These are phyloP conservation scores for Epizoanthus illoricatus DNA, from an alignment of 92 coral and sea anemone genomes.

Conservation along the genomic window DNA sequence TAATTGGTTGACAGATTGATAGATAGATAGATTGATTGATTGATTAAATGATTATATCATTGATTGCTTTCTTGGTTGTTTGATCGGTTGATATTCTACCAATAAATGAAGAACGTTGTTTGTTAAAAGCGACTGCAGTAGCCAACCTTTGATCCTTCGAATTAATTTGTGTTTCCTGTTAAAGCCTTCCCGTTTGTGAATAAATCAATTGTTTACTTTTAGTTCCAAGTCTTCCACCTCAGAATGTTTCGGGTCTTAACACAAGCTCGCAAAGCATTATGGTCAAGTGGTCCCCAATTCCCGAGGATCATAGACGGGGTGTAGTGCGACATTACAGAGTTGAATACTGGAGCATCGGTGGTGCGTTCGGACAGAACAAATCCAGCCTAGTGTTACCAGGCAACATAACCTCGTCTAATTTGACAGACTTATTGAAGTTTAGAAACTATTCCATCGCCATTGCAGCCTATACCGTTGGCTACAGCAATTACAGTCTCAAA, in stretches of 20 bases:
- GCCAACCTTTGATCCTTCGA: no score
- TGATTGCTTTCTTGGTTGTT: no score
- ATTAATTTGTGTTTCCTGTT: no score
- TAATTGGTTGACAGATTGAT: no score
- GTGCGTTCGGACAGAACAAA: background rate
- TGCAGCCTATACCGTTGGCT: conserved; percentile 10
- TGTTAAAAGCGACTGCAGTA: no score
- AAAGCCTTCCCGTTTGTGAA: no score
- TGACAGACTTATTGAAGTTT: conserved; percentile 4
- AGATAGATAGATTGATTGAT: no score
- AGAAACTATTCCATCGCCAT: conserved; percentile 22
- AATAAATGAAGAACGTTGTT: no score
- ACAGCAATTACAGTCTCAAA: conserved; percentile 5
- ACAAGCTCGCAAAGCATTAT: conserved; percentile 39
- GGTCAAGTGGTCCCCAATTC: conserved; percentile 17
- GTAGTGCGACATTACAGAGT: background rate
- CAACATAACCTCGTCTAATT: background rate
- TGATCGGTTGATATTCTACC: no score
- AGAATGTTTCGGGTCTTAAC: conserved; percentile 10
- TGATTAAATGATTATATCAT: no score
- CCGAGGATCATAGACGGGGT: conserved; percentile 15
- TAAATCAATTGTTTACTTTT: background rate
- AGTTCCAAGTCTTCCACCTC: conserved; percentile 32
- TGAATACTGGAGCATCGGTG: background rate
- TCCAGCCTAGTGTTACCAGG: background rate